Base-by-base conservation (phyloP, 2,797 vertebrate species). In the Tarsius wallacei region DNA sequence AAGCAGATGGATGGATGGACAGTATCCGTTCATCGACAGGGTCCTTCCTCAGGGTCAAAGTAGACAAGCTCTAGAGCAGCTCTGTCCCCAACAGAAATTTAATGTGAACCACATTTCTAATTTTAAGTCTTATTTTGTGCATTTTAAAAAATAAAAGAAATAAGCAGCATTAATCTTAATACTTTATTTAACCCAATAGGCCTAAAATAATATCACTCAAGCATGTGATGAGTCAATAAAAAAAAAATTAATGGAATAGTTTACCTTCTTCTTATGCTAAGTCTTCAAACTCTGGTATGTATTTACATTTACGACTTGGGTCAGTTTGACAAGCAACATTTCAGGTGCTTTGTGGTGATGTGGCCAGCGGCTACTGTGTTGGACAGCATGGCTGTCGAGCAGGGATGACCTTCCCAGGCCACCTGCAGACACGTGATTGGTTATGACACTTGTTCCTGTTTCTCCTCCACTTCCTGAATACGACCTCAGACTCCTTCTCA, bases 171-270 rank as follows among this genome's bases (percentile, higher is more conserved):
- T 71, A 26, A 63, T 93, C 87, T 42, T 82, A 64, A 77, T 86
- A 47, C 84, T 13, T 90, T 66, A 61, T 91, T 92, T 90, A 87
- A 51, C 82, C 49, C 26, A 83, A 0, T 42, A 70, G 49, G 82
- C 16, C 17, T 33, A 49, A 91, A 91, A 82, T 85, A 77, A 51
- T 95, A 94, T 51, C 31, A 74, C 53, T 55, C 93, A 64, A 83
- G 61, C 42, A 59, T 89, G 10, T 73, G 66, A 83, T 85, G 8
- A 61, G 1, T 83, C 31, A 61, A 47, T 92, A 5, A 61, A 6
- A 42, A 42, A 42, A 42, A 83, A 88, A 26, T 59, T 59, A 57
- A 87, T 22, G 66, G 42, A 24, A 21, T 42, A 53, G 49, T 91
- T 83, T 87, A 22, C 5, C 14, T 87, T 82, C 57, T 53, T 61